These are phyloP conservation scores for Tuberolachnus salignus DNA, from an alignment of 2,888 invertebrate genomes.

Conservation along the genomic window DNA sequence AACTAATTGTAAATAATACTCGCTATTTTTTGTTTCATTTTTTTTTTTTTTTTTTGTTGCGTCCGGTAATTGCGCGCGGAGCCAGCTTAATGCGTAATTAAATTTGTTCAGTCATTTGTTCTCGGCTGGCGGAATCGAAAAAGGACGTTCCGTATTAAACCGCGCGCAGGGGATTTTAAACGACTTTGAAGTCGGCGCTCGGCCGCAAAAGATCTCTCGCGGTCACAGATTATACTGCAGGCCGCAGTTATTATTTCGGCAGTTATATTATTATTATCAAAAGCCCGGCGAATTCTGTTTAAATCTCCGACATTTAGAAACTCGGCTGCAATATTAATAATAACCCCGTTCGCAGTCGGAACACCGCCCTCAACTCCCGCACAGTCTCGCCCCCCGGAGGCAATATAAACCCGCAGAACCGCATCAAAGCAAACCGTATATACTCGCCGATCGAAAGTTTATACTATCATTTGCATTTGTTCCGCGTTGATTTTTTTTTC, in stretches of 20 bases:
- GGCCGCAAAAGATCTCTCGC: slow-evolving; percentile 40
- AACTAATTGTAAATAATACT: no score
- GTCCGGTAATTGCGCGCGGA: slow-evolving; percentile 11
- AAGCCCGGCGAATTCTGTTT: slow-evolving; percentile 22
- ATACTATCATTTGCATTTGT: slow-evolving; percentile 40
- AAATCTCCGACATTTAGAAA: slow-evolving; percentile 43
- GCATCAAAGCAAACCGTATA: slow-evolving; percentile 47
- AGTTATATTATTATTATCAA: slow-evolving; percentile 29
- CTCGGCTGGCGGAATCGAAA: slow-evolving; percentile 32
- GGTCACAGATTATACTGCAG: slow-evolving; percentile 12
- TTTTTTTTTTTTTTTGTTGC: neutral
- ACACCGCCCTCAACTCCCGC: neutral
- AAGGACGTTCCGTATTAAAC: slow-evolving; percentile 53
- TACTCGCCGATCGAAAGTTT: slow-evolving; percentile 41
- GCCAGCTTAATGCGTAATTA: slow-evolving; percentile 45
- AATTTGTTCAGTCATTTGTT: slow-evolving; percentile 54
- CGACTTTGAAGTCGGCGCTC: slow-evolving; percentile 41
- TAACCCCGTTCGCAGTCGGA: neutral
- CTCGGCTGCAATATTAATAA: slow-evolving; percentile 41
- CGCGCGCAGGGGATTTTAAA: slow-evolving; percentile 26
- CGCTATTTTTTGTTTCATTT: no score
- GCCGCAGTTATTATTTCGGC: slow-evolving; percentile 38
- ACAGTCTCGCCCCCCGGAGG: neutral
- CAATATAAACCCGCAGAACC: slow-evolving; percentile 36
- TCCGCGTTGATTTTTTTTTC: neutral